A percentile compares a stretch with the other conserved stretches of the same genome.
phyloP scores from a whole-genome alignment of 2,888 invertebrate species.

The Monopis laevigella region DNA sequence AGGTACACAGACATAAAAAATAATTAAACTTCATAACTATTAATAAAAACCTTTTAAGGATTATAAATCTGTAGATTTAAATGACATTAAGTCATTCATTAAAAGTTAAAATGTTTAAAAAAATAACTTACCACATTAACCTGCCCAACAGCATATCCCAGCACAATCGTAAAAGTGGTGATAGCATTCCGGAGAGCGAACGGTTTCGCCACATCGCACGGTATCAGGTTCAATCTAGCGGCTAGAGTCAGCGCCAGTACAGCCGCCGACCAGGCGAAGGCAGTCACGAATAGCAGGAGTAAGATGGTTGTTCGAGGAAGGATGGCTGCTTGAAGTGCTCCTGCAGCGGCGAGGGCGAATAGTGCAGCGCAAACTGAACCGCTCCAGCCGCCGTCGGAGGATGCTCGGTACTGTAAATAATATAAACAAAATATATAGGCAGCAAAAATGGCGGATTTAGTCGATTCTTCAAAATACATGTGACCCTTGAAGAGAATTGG shows the following conservation, averaged over 20 bases:
- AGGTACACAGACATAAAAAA: no score
- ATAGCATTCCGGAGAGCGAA: conserved; percentile 85
- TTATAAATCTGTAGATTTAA: no score
- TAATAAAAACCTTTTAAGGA: no score
- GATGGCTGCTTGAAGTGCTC: conserved; percentile 78
- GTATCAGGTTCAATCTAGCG: conserved; percentile 82
- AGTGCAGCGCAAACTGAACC: conserved; percentile 83
- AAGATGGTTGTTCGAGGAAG: conserved; percentile 87
- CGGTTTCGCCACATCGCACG: conserved; percentile 87
- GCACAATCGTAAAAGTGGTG: conserved; percentile 85
- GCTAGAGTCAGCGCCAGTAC: conserved; percentile 86
- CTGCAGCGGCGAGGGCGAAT: conserved; percentile 78
- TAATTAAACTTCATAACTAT: no score
- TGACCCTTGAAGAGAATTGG: no score
- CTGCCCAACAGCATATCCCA: conserved; percentile 90
- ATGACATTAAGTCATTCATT: no score
- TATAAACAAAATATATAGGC: no score
- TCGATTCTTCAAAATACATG: no score
- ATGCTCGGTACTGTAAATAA: conserved; percentile 77
- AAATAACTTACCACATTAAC: conserved; percentile 85
- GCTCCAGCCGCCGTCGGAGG: conserved; percentile 86
- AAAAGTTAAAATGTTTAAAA: background rate
- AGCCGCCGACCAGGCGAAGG: conserved; percentile 91
- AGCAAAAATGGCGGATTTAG: no score
- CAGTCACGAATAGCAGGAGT: conserved; percentile 84